A percentile compares a stretch with the other conserved stretches of the same genome.
Evolutionary conservation across 2,797 vertebrate species (phyloP).

Genomic region (Aplochiton taeniatus): DNA sequence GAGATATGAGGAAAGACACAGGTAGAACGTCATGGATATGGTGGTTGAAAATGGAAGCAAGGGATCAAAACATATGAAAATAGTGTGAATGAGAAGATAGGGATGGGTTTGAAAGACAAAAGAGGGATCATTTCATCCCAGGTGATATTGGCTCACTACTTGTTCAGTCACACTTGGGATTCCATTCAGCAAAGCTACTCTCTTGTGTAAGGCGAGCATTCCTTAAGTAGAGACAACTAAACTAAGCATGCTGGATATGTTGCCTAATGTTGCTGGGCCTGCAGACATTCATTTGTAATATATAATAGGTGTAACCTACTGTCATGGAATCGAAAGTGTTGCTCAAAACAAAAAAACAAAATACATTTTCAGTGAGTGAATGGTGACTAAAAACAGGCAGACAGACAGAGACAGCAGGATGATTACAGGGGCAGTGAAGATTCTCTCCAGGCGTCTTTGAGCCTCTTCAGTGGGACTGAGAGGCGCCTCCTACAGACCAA

Average conservation of each 20-base stretch:
- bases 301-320: neutral
- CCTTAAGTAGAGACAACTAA: slow-evolving; percentile 22
- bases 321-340: too few relatives aligned
- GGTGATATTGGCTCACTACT: slow-evolving; percentile 19
- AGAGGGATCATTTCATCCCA: slow-evolving; percentile 17
- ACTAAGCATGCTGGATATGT: slow-evolving; percentile 9
- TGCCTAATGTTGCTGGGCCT: neutral
- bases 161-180: slow-evolving; percentile 8
- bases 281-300: too few relatives aligned
- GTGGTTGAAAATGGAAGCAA: neutral
- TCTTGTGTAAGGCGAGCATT: neutral
- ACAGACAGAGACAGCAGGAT: slow-evolving; percentile 5
- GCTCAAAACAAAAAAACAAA: too few relatives aligned
- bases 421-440: slow-evolving; percentile 89
- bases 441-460: slow-evolving; percentile 88
- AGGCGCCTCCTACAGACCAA: slow-evolving; percentile 79
- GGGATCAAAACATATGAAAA: neutral
- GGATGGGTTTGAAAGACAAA: neutral
- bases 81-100: neutral
- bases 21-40: slow-evolving; percentile 18
- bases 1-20: slow-evolving; percentile 27
- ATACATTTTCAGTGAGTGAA: slow-evolving; percentile 4
- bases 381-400: slow-evolving; percentile 14
- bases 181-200: slow-evolving; percentile 11
- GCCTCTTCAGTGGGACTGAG: slow-evolving; percentile 85